phyloP scores from a whole-genome alignment of 2,888 invertebrate genomes.

The Drosophila paramelanica region DNA sequence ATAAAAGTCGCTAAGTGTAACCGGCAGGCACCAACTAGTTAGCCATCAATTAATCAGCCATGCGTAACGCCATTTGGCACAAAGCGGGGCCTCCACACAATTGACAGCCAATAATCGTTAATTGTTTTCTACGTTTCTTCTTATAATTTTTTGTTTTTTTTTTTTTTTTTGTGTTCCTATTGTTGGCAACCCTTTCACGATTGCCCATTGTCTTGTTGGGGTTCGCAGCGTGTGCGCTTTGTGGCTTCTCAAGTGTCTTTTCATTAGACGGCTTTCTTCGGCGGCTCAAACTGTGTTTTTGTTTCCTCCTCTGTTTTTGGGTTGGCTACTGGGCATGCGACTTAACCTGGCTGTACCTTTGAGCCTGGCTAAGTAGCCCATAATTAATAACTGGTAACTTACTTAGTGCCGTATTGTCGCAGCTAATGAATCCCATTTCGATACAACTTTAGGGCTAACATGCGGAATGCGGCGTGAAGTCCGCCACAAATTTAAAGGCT shows the following conservation, averaged over 20 bases:
- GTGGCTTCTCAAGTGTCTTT: slow-evolving; percentile 45
- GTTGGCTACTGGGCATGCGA: slow-evolving; percentile 59
- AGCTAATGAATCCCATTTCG: slow-evolving; percentile 70
- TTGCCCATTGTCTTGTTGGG: slow-evolving; percentile 56
- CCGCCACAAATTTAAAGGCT: slow-evolving; percentile 22
- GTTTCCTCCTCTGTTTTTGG: neutral
- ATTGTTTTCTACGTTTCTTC: slow-evolving; percentile 59
- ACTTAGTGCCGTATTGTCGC: slow-evolving; percentile 61
- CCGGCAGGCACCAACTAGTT: slow-evolving; percentile 22
- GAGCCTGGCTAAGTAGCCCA: slow-evolving; percentile 24
- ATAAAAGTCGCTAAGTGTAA: slow-evolving; percentile 8
- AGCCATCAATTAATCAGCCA: slow-evolving; percentile 68
- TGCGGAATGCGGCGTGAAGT: slow-evolving; percentile 49
- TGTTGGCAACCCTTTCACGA: slow-evolving; percentile 50
- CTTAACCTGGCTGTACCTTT: neutral
- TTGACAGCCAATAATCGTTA: slow-evolving; percentile 69
- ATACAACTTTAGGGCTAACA: slow-evolving; percentile 13
- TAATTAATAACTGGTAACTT: slow-evolving; percentile 74
- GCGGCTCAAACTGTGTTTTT: neutral
- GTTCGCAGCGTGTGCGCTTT: slow-evolving; percentile 66
- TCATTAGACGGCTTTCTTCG: slow-evolving; percentile 58
- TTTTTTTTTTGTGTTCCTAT: slow-evolving; percentile 25
- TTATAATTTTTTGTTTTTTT: slow-evolving; percentile 9
- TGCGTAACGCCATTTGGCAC: slow-evolving; percentile 76
- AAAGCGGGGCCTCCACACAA: slow-evolving; percentile 59